These are phyloP conservation scores for Lytechinus variegatus DNA, from an alignment of 35 echinoderm and acorn worm species.

Conservation along the genomic window DNA sequence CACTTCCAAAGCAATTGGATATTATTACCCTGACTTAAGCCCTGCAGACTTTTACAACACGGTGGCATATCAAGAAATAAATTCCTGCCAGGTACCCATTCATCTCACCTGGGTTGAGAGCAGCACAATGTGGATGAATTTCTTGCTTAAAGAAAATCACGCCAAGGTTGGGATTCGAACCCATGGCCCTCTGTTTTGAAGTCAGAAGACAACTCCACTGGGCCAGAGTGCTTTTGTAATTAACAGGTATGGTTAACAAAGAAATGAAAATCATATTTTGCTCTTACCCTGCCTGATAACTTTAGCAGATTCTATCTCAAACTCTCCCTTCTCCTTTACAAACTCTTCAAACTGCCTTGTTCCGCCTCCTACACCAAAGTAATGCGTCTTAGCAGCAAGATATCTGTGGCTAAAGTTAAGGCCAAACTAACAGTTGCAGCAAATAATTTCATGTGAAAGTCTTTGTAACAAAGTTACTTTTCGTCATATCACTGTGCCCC, in stretches of 20 bases:
- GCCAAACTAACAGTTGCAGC: too few species aligned
- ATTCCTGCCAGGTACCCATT: too few species aligned
- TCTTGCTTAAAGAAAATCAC: background rate
- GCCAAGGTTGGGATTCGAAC: background rate
- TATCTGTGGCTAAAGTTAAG: conserved; percentile 53
- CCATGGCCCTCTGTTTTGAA: background rate
- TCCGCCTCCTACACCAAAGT: conserved; percentile 98
- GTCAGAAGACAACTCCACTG: background rate
- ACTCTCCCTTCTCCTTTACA: conserved; percentile 65
- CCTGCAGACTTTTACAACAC: too few species aligned
- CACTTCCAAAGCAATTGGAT: too few species aligned
- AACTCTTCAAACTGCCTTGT: conserved; percentile 90
- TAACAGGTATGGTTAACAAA: background rate
- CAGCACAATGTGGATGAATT: background rate
- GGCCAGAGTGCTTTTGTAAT: background rate
- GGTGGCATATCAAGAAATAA: too few species aligned
- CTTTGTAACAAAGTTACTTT: too few species aligned
- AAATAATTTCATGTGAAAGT: too few species aligned
- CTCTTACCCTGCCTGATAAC: conserved; percentile 72
- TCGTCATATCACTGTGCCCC: too few species aligned
- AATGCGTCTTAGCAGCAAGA: conserved; percentile 96
- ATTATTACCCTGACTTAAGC: too few species aligned
- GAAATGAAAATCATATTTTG: background rate
- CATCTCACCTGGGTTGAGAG: background rate
- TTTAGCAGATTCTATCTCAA: conserved; percentile 65